A percentile compares a stretch with the other conserved stretches of the same genome.
These are phyloP conservation scores for Pipistrellus pipistrellus DNA, from an alignment of 2,797 vertebrate genomes.

Conservation along the genomic window DNA sequence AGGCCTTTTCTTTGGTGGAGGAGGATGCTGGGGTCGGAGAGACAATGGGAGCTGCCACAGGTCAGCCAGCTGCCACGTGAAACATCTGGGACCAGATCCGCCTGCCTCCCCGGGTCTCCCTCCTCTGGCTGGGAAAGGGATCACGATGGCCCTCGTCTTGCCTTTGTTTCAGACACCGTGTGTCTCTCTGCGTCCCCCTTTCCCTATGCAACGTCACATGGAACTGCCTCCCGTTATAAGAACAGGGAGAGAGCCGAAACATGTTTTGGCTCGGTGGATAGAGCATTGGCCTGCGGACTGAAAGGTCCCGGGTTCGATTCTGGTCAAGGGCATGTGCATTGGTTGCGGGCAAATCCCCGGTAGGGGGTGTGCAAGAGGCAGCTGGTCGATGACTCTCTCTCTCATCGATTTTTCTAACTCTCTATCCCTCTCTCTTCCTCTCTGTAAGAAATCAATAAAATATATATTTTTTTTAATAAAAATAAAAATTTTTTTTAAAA, in stretches of 20 bases:
- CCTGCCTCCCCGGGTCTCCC: neutral
- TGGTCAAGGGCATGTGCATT: too few species aligned
- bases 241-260: neutral
- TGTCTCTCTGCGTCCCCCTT: neutral
- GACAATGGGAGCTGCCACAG: accelerated
- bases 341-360: too few species aligned
- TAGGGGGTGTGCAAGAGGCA: too few species aligned
- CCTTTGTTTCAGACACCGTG: neutral
- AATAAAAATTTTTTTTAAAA: too few species aligned
- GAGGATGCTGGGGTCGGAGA: neutral
- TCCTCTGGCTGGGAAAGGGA: neutral
- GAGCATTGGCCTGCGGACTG: too few species aligned
- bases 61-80: neutral
- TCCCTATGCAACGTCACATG: accelerated
- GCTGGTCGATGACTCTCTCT: too few species aligned
- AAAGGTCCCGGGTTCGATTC: too few species aligned
- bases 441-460: too few species aligned
- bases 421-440: too few species aligned
- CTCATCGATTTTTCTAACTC: too few species aligned
- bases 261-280: too few species aligned
- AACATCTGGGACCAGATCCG: neutral
- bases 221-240: neutral
- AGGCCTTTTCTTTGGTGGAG: neutral
- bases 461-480: too few species aligned
- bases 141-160: accelerated